Evolutionary conservation across 2,113 vertebrate species (phyloP).

Genomic region (Tringa solitaria): DNA sequence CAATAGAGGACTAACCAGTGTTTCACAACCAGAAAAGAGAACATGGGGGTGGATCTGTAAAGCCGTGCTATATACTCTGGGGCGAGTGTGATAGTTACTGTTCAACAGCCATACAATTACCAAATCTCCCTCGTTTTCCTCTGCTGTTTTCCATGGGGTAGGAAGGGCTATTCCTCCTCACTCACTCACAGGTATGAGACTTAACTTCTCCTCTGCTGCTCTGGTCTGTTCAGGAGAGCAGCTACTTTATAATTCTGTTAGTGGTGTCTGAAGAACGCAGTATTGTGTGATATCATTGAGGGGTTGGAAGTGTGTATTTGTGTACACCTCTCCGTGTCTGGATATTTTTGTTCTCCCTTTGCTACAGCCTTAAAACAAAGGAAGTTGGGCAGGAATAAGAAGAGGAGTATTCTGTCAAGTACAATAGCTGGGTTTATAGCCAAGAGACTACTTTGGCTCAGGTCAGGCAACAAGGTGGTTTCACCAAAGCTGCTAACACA

Average conservation of each 20-base stretch:
- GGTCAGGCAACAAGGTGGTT: background rate
- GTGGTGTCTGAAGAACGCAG: background rate
- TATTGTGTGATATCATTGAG: background rate
- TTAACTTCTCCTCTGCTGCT: background rate
- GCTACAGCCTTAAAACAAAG: background rate
- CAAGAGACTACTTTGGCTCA: background rate
- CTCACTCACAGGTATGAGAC: background rate
- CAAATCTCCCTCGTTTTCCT: background rate
- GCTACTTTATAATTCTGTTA: background rate
- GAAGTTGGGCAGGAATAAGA: background rate
- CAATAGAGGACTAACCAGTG: background rate
- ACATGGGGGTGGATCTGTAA: background rate
- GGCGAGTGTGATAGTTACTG: background rate
- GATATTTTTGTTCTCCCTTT: background rate
- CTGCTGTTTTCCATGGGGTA: background rate
- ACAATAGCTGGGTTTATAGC: background rate
- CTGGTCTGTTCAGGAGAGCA: background rate
- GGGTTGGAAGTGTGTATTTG: background rate
- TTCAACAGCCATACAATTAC: background rate
- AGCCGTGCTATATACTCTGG: rapidly evolving
- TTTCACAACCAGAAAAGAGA: background rate
- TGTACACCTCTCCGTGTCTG: background rate
- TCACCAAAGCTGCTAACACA: background rate
- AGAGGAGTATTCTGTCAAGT: background rate
- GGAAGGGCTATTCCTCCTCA: background rate